Evolutionary conservation across 2,888 invertebrate species (phyloP).

Genomic region (Amblyjoppa proteus): DNA sequence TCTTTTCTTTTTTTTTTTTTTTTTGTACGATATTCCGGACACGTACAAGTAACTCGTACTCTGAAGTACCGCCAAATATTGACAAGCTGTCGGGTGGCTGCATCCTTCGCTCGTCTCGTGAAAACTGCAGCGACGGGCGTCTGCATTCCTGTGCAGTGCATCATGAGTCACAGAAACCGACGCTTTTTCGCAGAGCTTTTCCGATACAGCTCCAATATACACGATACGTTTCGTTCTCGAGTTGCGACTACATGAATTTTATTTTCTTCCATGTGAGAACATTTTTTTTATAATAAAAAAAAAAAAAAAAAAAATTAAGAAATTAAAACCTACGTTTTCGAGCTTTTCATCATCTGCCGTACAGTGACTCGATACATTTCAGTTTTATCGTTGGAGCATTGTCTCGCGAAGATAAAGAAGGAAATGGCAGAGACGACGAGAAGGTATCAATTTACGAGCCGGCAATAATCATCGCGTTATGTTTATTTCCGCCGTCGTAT

Average conservation of each 20-base stretch:
- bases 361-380: too few relatives aligned
- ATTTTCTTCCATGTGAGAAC: too few relatives aligned
- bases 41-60: not conserved
- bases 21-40: not conserved
- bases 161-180: conserved; percentile 6
- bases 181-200: conserved; percentile 2
- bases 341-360: too few relatives aligned
- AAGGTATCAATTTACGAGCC: too few relatives aligned
- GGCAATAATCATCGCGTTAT: too few relatives aligned
- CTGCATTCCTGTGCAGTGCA: conserved; percentile 24
- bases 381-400: too few relatives aligned
- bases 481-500: too few relatives aligned
- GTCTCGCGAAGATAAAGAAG: too few relatives aligned
- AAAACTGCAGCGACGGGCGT: not conserved
- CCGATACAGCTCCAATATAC: not conserved
- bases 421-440: too few relatives aligned
- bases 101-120: not conserved
- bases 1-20: not conserved
- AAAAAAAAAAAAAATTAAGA: too few relatives aligned
- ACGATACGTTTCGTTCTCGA: not conserved
- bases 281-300: too few relatives aligned
- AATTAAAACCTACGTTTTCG: too few relatives aligned
- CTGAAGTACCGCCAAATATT: not conserved
- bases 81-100: not conserved
- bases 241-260: not conserved